A percentile compares a stretch with the other conserved stretches of the same genome.
These are phyloP conservation scores for Ectobius pallidus DNA, from an alignment of 2,888 invertebrate species.

Conservation along the genomic window DNA sequence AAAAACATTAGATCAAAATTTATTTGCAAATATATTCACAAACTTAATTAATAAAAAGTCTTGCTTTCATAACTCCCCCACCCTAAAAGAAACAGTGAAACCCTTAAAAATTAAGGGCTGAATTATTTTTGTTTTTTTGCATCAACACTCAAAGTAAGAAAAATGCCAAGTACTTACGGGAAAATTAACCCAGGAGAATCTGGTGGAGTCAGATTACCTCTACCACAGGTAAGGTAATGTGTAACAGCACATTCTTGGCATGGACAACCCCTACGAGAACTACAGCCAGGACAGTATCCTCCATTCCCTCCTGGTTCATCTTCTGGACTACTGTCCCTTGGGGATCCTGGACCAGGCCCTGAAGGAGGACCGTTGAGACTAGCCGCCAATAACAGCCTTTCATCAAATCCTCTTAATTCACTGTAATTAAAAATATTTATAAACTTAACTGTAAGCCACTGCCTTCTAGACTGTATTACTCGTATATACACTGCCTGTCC, in stretches of 20 bases:
- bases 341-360: conserved; percentile 30
- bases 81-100: no score
- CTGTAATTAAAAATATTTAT: conserved; percentile 43
- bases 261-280: conserved; percentile 44
- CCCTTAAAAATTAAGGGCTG: no score
- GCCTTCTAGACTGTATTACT: no score
- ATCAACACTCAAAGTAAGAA: no score
- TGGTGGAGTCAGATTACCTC: conserved; percentile 39
- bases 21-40: no score
- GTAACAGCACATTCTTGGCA: conserved; percentile 47
- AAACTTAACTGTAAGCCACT: no score
- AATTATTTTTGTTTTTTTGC: no score
- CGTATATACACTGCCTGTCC: no score
- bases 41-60: no score
- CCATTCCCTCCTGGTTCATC: conserved; percentile 8
- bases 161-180: conserved; percentile 27
- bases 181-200: conserved; percentile 34
- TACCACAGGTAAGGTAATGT: conserved; percentile 45
- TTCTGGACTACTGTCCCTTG: conserved; percentile 30
- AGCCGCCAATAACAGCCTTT: conserved; percentile 45
- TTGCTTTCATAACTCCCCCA: no score
- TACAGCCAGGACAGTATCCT: conserved; percentile 42
- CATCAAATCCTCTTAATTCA: conserved; percentile 46
- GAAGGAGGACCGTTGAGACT: conserved; percentile 27
- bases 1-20: no score